A percentile compares a stretch with the other conserved stretches of the same genome.
Conservation (phyloP, 2,797 vertebrate species). For the Okamejei kenojei region DNA sequence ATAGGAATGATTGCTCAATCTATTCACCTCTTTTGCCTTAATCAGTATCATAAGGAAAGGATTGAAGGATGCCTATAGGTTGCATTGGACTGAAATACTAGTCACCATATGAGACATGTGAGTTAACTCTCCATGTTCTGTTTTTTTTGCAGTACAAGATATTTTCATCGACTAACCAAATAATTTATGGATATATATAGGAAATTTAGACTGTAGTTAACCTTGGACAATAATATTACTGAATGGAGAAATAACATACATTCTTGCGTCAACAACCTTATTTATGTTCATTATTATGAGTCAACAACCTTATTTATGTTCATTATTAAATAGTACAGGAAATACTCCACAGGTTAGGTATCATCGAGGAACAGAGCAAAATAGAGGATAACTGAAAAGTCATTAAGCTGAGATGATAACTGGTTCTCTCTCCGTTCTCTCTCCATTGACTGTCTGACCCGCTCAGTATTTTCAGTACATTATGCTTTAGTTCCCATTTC, state of each 20-base stretch:
- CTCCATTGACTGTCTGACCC: no score
- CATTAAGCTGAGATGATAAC: no score
- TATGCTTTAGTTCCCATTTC: no score
- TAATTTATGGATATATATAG: background rate
- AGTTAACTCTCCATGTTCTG: slow-evolving; percentile 57
- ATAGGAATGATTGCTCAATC: slow-evolving; percentile 68
- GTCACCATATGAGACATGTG: slow-evolving; percentile 53
- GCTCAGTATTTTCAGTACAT: no score
- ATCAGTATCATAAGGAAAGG: slow-evolving; percentile 93
- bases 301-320: background rate
- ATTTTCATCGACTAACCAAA: background rate
- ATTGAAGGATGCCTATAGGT: slow-evolving; percentile 72
- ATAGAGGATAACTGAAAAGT: no score
- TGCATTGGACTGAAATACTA: slow-evolving; percentile 58
- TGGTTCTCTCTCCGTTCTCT: no score
- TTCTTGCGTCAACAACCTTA: background rate
- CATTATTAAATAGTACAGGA: background rate
- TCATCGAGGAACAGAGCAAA: no score
- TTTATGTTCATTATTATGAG: background rate
- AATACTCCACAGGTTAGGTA: no score
- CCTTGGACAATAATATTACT: background rate
- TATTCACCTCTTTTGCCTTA: slow-evolving; percentile 72
- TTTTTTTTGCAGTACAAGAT: background rate
- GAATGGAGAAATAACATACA: background rate
- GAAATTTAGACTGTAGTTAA: background rate